Base-by-base conservation (phyloP, 2,888 invertebrate species). In the Drosophila affinis region DNA sequence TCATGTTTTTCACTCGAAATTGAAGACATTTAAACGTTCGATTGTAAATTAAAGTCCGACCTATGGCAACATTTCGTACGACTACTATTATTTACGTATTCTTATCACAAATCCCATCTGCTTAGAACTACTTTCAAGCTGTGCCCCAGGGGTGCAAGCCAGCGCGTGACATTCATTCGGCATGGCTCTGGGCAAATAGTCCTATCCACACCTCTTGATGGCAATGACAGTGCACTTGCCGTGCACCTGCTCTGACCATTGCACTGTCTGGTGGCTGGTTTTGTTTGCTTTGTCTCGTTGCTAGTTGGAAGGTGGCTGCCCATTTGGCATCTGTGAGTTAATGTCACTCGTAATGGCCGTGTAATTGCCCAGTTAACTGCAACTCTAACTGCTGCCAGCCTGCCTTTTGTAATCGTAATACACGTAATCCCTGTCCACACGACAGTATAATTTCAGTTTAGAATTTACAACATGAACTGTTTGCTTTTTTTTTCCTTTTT, bases 261-360 rank as follows among this genome's bases (percentile, higher is more conserved):
- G 32, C 45, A 58, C 14, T 24, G 57, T 12, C 55, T n/a, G 39
- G n/a, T 52, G 18, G 46, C 52, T 12, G n/a, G 10, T 1, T 18
- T 17, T 64, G 29, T 67, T 52, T 44, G 45, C 49, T 27, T 27
- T 39, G 61, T 39, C 62, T 61, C 39, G 57, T 58, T 49, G 57
- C 49, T 46, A 69, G 60, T 60, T 60, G 69, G 57, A 59, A 52
- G 29, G 14, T 39, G 39, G 39, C 46, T 46, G 17, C 17, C 18
- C 18, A 10, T 18, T 9, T 46, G 46, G 14, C 39, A 46, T 17
- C 46, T 17, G 18, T 7, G 49, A 67, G 44, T 44, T 67, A 80
- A 80, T 84, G 79, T 54, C 85, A 81, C 55, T 54, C 67, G 52
- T 64, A 85, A 81, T 80, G 63, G 63, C 53, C 72, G 49, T 51